Conservation (phyloP, 1,140 invertebrate genomes). For the Maniola jurtina region DNA sequence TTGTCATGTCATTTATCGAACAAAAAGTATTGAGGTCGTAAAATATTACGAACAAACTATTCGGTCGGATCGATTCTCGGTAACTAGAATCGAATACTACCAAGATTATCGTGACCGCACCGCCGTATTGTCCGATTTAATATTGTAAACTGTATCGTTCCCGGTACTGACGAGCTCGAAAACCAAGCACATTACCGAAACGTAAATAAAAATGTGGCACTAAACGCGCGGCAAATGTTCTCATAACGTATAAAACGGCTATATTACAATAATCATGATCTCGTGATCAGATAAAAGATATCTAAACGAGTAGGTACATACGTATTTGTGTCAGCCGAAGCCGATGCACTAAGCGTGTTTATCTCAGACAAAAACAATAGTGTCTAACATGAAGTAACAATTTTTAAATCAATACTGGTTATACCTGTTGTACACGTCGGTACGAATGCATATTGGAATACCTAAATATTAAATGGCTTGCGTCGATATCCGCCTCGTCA, state of each 20-base stretch:
- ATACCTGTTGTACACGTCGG: constrained; percentile 40
- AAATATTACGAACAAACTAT: constrained; percentile 55
- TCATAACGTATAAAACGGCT: constrained; percentile 20
- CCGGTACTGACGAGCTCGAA: constrained; percentile 43
- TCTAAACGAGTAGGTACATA: constrained; percentile 13
- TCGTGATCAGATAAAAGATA: constrained; percentile 25
- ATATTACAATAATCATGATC: constrained; percentile 27
- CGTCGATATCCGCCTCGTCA: constrained; percentile 68
- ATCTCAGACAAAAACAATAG: constrained; percentile 22
- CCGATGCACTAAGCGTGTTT: constrained; percentile 21
- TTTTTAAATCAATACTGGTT: constrained; percentile 17
- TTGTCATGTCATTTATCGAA: constrained; percentile 76
- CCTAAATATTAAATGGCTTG: constrained; percentile 75
- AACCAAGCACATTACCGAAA: constrained; percentile 11
- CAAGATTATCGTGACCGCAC: constrained; percentile 65
- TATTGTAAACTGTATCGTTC: constrained; percentile 57
- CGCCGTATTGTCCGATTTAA: constrained; percentile 61
- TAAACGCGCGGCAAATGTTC: constrained; percentile 17
- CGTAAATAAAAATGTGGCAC: constrained; percentile 10
- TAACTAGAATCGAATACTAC: constrained; percentile 65
- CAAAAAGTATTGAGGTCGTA: constrained; percentile 62
- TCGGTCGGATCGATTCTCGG: constrained; percentile 53
- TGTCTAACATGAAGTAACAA: constrained; percentile 7
- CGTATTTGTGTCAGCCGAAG: constrained; percentile 16
- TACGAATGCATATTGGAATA: constrained; percentile 65